phyloP scores from a whole-genome alignment of 2,797 vertebrate species.

The Esox masquinongy region DNA sequence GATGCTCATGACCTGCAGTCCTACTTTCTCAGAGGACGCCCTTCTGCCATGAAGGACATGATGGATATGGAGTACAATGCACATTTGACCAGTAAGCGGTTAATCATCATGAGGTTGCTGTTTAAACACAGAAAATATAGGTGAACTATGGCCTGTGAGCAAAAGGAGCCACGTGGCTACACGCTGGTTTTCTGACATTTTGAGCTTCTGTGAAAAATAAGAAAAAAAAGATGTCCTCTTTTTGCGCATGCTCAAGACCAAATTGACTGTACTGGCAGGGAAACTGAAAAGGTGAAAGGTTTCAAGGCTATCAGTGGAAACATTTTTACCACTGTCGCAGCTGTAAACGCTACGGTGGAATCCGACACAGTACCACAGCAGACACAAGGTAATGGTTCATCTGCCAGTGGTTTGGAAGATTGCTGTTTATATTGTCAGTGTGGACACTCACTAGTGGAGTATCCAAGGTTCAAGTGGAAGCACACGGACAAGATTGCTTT shows the following conservation, averaged over 20 bases:
- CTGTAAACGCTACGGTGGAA: not conserved
- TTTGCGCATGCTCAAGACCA: slow-evolving; percentile 24
- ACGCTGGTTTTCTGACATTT: not conserved
- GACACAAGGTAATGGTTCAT: not conserved
- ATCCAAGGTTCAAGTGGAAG: slow-evolving; percentile 5
- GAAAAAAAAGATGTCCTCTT: not conserved
- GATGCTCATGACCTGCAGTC: too few species aligned
- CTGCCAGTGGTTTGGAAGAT: not conserved
- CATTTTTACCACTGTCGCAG: slow-evolving; percentile 11
- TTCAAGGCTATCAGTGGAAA: not conserved
- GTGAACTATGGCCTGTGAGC: not conserved
- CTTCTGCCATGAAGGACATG: too few species aligned
- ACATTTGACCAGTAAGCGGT: too few species aligned
- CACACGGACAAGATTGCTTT: slow-evolving; percentile 10
- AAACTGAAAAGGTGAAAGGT: not conserved
- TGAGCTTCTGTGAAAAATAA: slow-evolving; percentile 6
- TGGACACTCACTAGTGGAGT: slow-evolving; percentile 5
- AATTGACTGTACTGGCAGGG: not conserved
- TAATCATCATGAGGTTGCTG: too few species aligned
- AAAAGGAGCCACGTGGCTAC: slow-evolving; percentile 5
- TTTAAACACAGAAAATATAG: not conserved
- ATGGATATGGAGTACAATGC: not conserved
- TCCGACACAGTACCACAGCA: not conserved
- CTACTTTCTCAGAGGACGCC: too few species aligned
- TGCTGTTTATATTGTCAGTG: too few species aligned